phyloP scores from a whole-genome alignment of 2,888 invertebrate genomes.

The Boloria euphrosyne region DNA sequence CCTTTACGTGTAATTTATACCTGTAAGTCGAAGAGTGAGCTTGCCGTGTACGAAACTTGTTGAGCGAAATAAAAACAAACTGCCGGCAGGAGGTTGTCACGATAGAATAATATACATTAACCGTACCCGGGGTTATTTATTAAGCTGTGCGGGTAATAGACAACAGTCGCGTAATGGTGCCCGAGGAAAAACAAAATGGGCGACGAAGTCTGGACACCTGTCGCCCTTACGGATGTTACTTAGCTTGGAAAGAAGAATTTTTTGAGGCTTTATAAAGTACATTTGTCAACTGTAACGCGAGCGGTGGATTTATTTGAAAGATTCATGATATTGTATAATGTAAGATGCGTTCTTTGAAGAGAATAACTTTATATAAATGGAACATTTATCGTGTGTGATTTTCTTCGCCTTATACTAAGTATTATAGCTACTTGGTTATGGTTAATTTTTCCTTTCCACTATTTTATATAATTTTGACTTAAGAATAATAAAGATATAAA shows the following conservation, averaged over 20 bases:
- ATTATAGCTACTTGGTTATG: neutral
- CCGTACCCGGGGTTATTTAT: constrained; percentile 36
- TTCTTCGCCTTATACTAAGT: neutral
- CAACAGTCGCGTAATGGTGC: constrained; percentile 39
- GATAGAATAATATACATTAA: constrained; percentile 39
- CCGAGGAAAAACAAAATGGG: constrained; percentile 38
- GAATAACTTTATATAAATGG: too few relatives aligned
- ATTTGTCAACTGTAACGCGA: constrained; percentile 29
- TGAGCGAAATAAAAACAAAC: constrained; percentile 39
- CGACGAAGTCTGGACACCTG: constrained; percentile 40
- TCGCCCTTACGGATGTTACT: constrained; percentile 37
- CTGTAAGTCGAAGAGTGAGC: neutral
- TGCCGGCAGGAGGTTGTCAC: constrained; percentile 33
- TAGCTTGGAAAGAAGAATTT: constrained; percentile 25
- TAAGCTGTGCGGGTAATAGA: constrained; percentile 38
- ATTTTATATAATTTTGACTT: too few relatives aligned
- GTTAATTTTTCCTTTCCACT: too few relatives aligned
- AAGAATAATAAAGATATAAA: too few relatives aligned
- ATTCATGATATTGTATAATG: neutral
- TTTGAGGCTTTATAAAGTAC: constrained; percentile 23
- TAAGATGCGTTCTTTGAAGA: neutral
- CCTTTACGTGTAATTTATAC: neutral
- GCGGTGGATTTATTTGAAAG: constrained; percentile 11
- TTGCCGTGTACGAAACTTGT: constrained; percentile 27
- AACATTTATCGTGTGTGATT: too few relatives aligned